Conservation (phyloP, 2,888 invertebrate genomes). For the Dryobota labecula region DNA sequence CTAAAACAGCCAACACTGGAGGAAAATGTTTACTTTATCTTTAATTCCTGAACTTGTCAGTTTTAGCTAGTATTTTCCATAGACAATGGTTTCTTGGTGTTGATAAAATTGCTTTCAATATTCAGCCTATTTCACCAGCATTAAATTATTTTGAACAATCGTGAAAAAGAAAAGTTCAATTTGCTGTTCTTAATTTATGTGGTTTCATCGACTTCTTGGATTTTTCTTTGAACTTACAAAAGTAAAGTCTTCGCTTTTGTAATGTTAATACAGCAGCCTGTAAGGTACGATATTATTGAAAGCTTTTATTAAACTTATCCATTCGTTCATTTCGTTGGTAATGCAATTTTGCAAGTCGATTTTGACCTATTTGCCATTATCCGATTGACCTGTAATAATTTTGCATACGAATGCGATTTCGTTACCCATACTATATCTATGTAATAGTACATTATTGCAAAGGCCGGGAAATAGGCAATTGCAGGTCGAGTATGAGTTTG, state of each 20-base stretch:
- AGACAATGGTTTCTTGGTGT: background rate
- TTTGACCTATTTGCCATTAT: slow-evolving; percentile 27
- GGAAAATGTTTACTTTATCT: background rate
- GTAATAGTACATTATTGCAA: too few relatives aligned
- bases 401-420: slow-evolving; percentile 14
- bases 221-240: slow-evolving; percentile 16
- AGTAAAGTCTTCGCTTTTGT: slow-evolving; percentile 23
- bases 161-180: slow-evolving; percentile 6
- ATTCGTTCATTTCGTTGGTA: slow-evolving; percentile 11
- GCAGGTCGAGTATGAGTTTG: too few relatives aligned
- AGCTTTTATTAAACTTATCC: slow-evolving; percentile 16
- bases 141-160: background rate
- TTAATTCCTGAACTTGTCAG: background rate
- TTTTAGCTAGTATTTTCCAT: background rate
- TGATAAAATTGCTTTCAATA: background rate
- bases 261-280: slow-evolving; percentile 5
- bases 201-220: slow-evolving; percentile 7
- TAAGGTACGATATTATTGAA: slow-evolving; percentile 20
- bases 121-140: background rate
- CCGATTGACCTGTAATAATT: slow-evolving; percentile 19
- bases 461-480: too few relatives aligned
- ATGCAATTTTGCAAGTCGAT: slow-evolving; percentile 29
- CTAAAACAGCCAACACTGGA: background rate
- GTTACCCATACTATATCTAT: background rate
- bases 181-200: slow-evolving; percentile 18